These are phyloP conservation scores for Corapipo altera DNA, from an alignment of 2,113 vertebrate genomes.

Conservation along the genomic window DNA sequence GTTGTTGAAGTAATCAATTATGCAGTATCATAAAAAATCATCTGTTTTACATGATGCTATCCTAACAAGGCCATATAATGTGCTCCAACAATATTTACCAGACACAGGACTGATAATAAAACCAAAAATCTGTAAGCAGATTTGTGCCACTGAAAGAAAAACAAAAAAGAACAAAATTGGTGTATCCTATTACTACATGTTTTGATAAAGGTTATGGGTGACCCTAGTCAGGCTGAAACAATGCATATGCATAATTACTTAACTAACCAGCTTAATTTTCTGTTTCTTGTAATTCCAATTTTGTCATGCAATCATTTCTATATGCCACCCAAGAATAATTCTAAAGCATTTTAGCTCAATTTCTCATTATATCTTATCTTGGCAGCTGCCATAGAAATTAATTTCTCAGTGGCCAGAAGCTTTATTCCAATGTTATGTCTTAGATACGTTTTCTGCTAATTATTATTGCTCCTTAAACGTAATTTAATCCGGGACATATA, in stretches of 20 bases:
- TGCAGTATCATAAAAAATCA: neutral
- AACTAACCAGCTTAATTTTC: neutral
- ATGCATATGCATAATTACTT: neutral
- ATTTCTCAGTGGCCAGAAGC: neutral
- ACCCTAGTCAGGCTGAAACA: neutral
- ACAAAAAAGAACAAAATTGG: neutral
- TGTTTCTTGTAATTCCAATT: neutral
- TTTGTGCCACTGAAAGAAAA: neutral
- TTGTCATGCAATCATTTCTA: neutral
- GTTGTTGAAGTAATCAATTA: neutral
- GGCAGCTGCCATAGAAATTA: conserved; percentile 1
- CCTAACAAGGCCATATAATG: neutral
- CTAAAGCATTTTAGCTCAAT: neutral
- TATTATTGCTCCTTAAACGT: neutral
- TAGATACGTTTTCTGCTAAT: neutral
- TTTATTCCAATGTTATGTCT: neutral
- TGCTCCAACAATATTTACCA: neutral
- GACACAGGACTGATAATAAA: neutral
- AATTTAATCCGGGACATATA: neutral
- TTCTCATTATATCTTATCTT: neutral
- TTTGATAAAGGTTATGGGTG: neutral
- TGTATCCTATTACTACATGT: neutral
- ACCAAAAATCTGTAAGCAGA: neutral
- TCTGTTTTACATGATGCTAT: neutral
- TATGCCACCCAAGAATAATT: neutral